Conservation (phyloP, 2,888 invertebrate species). For the Polia nebulosa region DNA sequence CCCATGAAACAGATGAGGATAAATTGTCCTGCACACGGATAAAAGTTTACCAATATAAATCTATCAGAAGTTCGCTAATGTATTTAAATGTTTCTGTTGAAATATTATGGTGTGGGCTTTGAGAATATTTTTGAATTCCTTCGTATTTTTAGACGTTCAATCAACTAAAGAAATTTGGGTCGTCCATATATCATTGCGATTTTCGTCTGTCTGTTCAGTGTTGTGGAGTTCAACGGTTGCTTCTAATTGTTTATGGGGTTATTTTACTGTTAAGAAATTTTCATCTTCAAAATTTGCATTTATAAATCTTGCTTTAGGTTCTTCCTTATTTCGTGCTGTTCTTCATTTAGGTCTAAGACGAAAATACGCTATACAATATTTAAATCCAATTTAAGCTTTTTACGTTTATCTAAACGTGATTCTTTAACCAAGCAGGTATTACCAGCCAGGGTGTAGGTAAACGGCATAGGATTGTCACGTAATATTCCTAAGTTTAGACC, state of each 20-base stretch:
- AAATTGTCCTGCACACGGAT: conserved; percentile 23
- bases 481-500: conserved; percentile 30
- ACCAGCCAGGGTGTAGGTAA: conserved; percentile 6
- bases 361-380: conserved; percentile 42
- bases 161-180: conserved; percentile 23
- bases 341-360: neutral
- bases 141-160: conserved; percentile 47
- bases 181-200: conserved; percentile 17
- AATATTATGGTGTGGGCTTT: conserved; percentile 24
- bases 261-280: neutral
- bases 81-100: conserved; percentile 30
- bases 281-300: neutral
- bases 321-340: conserved; percentile 3
- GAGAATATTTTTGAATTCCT: conserved; percentile 26
- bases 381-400: conserved; percentile 35
- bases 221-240: conserved; percentile 19
- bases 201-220: conserved; percentile 1
- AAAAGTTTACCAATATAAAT: conserved; percentile 47
- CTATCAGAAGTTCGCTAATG: conserved; percentile 45
- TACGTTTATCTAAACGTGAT: conserved; percentile 49
- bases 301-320: neutral
- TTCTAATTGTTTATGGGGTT: neutral
- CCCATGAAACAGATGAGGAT: conserved; percentile 12
- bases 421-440: conserved; percentile 44
- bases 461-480: conserved; percentile 29